These are phyloP conservation scores for Sebastes schlegelii DNA, from an alignment of 2,113 vertebrate genomes.

Conservation along the genomic window DNA sequence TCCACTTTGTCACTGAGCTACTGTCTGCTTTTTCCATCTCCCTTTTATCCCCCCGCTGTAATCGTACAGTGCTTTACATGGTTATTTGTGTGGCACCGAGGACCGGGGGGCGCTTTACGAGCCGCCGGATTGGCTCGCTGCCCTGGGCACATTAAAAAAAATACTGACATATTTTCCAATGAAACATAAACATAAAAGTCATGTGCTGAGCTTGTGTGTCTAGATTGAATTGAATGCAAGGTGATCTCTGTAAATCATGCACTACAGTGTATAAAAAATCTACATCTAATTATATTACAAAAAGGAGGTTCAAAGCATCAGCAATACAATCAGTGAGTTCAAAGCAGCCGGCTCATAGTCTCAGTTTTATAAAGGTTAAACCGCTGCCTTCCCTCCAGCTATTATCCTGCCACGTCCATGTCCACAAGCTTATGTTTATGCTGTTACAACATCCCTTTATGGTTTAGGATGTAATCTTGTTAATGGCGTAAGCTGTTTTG, in stretches of 20 bases:
- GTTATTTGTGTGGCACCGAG: constrained; percentile 45
- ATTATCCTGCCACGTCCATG: constrained; percentile 59
- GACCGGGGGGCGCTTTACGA: constrained; percentile 24
- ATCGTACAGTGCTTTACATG: constrained; percentile 41
- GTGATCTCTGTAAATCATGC: constrained; percentile 59
- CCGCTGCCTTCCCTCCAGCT: constrained; percentile 57
- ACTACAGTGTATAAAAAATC: constrained; percentile 33
- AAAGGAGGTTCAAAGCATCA: constrained; percentile 23
- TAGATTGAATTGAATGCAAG: constrained; percentile 42
- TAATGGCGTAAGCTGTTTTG: constrained; percentile 74
- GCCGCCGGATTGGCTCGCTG: constrained; percentile 26
- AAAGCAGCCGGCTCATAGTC: constrained; percentile 55
- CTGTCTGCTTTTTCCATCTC: constrained; percentile 45
- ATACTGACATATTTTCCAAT: constrained; percentile 62
- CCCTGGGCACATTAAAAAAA: constrained; percentile 48
- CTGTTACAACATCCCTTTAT: constrained; percentile 74
- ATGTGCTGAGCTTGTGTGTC: constrained; percentile 22
- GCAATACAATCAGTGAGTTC: constrained; percentile 46
- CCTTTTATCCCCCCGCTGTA: constrained; percentile 33
- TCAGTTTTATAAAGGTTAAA: constrained; percentile 75
- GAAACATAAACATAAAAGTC: constrained; percentile 55
- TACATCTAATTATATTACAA: constrained; percentile 16
- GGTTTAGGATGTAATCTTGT: constrained; percentile 80
- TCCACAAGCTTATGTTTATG: constrained; percentile 76
- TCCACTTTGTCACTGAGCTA: constrained; percentile 61